phyloP scores from a whole-genome alignment of 2,888 invertebrate genomes.

The Troides oblongomaculatus region DNA sequence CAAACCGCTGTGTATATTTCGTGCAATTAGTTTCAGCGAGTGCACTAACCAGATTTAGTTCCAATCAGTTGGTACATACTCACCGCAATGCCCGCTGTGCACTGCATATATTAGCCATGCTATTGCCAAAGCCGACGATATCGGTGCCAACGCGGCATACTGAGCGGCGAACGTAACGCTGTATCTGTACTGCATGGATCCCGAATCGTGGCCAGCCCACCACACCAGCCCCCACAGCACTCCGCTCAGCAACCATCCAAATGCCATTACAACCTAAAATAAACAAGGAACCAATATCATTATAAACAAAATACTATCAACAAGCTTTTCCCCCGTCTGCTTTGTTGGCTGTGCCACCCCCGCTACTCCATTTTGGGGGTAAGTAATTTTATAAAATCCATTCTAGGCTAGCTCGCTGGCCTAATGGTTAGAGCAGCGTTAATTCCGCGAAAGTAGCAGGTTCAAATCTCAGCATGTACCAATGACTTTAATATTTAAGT shows the following conservation, averaged over 20 bases:
- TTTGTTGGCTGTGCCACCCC: no score
- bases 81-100: conserved; percentile 77
- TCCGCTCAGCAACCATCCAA: conserved; percentile 78
- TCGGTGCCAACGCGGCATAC: conserved; percentile 83
- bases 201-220: conserved; percentile 81
- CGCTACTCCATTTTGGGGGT: no score
- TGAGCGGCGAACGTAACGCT: conserved; percentile 81
- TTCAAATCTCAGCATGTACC: no score
- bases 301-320: no score
- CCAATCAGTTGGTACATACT: conserved; percentile 33
- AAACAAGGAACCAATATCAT: background rate
- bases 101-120: conserved; percentile 84
- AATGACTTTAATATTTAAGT: no score
- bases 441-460: no score
- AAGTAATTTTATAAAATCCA: no score
- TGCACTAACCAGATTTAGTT: conserved; percentile 22
- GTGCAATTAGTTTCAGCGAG: conserved; percentile 14
- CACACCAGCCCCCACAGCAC: conserved; percentile 75
- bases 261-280: conserved; percentile 65
- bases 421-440: no score
- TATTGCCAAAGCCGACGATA: conserved; percentile 80
- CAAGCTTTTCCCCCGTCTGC: no score
- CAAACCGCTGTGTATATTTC: conserved; percentile 20
- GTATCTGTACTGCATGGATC: conserved; percentile 81
- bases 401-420: no score